Conservation (phyloP, 2,113 vertebrate species). For the Lamprotornis superbus region DNA sequence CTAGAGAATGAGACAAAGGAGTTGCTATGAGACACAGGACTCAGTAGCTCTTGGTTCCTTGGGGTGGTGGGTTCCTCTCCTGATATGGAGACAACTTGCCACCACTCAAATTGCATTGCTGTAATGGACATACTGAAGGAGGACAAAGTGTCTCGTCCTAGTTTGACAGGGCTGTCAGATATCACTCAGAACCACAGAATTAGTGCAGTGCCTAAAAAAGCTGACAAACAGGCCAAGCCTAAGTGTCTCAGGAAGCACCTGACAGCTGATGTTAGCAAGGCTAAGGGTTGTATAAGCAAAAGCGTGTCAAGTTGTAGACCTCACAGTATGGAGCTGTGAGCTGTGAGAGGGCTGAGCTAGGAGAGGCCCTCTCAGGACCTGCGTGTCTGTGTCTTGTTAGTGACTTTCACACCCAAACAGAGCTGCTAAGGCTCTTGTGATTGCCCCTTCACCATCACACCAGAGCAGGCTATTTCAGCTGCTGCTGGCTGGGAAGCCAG, state of each 20-base stretch:
- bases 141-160: fast-evolving
- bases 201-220: not conserved
- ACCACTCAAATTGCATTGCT: fast-evolving
- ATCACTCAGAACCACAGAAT: not conserved
- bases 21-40: not conserved
- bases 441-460: not conserved
- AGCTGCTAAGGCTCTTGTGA: not conserved
- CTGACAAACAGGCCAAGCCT: not conserved
- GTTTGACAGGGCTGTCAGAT: not conserved
- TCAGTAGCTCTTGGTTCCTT: not conserved
- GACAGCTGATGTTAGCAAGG: not conserved
- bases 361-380: not conserved
- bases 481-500: not conserved
- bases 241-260: not conserved
- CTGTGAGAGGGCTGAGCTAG: not conserved
- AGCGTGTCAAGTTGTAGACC: fast-evolving
- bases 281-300: not conserved
- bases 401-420: not conserved
- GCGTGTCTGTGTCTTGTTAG: fast-evolving
- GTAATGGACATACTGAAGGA: not conserved
- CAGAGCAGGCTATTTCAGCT: not conserved
- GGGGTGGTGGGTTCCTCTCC: not conserved
- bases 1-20: not conserved
- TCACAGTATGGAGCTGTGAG: not conserved
- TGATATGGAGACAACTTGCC: fast-evolving